Evolutionary conservation across 2,113 vertebrate species (phyloP), one percentile per base, ranked within the genome.

Genomic region (Heloderma charlesbogerti): DNA sequence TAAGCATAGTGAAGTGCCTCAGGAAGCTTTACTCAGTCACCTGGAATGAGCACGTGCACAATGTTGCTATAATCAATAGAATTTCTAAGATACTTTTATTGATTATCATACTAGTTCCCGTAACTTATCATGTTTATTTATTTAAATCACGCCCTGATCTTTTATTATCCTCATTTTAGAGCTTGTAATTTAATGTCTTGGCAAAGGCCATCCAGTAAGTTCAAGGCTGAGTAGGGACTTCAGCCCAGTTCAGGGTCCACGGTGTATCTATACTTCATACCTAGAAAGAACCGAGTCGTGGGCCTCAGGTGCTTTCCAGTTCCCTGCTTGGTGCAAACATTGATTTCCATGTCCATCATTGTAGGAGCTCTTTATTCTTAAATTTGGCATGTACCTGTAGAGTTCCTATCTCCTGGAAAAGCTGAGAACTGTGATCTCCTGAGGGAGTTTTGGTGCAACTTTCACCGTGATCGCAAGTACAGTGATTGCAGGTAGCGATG

Each of bases 401-500:
- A 2, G 45, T 40, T 72, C 57, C 0, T 2, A 9, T n/a, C 40
- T 78, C 43, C 69, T 43, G 69, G 22, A 20, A 0, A 40, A 63
- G 81, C 2, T n/a, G 48, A n/a, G 43, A 57, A 85, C 43, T 0
- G 34, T 16, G 0, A 5, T 89, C 80, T 93, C 94, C 88, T 87
- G 2, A n/a, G 90, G 89, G 90, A 88, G 82, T n/a, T 43, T 54
- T 16, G 54, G 87, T 4, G 43, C n/a, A 66, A 43, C 45, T 0
- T 85, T 72, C 0, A 16, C 45, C 89, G 77, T 84, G 3, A 92
- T 83, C 57, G 3, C 22, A 1, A 0, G 54, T 57, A 86, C 71
- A 45, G 1, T 0, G 86, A 86, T 60, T 86, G 92, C 1, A 91
- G 79, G 48, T 16, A 20, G 88, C 92, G 95, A 93, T 78, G 91